These are phyloP conservation scores for Catocala sponsa DNA, from an alignment of 2,888 invertebrate genomes.

Conservation along the genomic window DNA sequence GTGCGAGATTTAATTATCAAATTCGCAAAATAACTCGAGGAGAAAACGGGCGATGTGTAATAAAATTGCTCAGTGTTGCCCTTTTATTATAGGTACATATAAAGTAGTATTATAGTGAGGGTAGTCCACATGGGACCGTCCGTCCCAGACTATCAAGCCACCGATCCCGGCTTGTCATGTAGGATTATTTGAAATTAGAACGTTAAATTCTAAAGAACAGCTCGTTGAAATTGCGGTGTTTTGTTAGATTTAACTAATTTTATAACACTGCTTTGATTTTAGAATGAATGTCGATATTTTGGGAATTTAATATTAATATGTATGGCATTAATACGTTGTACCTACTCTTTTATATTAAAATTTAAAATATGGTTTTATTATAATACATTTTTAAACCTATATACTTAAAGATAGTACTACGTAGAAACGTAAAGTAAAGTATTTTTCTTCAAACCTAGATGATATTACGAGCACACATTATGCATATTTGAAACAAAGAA, in stretches of 20 bases:
- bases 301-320: too few species aligned
- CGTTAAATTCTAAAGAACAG: neutral
- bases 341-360: too few species aligned
- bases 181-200: constrained; percentile 40
- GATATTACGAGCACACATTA: too few species aligned
- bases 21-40: constrained; percentile 19
- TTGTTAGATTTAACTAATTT: constrained; percentile 36
- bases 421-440: too few species aligned
- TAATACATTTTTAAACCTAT: too few species aligned
- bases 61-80: constrained; percentile 21
- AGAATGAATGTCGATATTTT: too few species aligned
- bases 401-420: too few species aligned
- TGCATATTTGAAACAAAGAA: too few species aligned
- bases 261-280: too few species aligned
- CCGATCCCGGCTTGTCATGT: constrained; percentile 28
- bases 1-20: constrained; percentile 24
- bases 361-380: too few species aligned
- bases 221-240: constrained; percentile 23
- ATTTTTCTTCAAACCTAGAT: too few species aligned
- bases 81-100: constrained; percentile 27
- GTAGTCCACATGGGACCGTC: constrained; percentile 31
- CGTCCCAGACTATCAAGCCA: constrained; percentile 25
- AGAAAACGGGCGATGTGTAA: constrained; percentile 7
- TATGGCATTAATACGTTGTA: too few species aligned
- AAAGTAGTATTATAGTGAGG: constrained; percentile 20